phyloP scores from a whole-genome alignment of 2,888 invertebrate genomes.

The Apeira syringaria region DNA sequence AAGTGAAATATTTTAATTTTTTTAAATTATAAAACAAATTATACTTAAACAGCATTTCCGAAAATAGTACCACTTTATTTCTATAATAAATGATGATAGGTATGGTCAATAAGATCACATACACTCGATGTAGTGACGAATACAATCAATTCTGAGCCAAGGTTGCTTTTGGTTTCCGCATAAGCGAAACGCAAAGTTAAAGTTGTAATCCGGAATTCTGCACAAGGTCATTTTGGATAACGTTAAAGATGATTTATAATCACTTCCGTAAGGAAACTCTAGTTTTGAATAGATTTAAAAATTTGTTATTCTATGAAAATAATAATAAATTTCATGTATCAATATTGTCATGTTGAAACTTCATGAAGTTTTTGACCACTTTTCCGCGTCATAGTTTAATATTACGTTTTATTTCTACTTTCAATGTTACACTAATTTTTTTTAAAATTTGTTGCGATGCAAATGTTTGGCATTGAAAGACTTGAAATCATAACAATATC shows the following conservation, averaged over 20 bases:
- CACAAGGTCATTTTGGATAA: constrained; percentile 51
- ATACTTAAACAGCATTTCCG: background rate
- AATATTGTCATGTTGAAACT: too few species aligned
- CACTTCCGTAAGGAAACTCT: constrained; percentile 63
- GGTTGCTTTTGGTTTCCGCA: constrained; percentile 26
- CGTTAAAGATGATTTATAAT: constrained; percentile 67
- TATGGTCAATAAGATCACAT: constrained; percentile 16
- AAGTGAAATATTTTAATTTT: too few species aligned
- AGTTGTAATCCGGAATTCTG: constrained; percentile 63
- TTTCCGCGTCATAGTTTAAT: too few species aligned
- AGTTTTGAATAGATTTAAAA: background rate
- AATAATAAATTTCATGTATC: too few species aligned
- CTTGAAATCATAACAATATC: too few species aligned
- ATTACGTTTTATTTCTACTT: too few species aligned
- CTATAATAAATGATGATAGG: constrained; percentile 6
- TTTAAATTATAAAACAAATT: too few species aligned
- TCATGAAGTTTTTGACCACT: too few species aligned
- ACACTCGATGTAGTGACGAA: constrained; percentile 5
- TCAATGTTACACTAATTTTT: too few species aligned
- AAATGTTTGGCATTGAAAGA: too few species aligned
- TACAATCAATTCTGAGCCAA: constrained; percentile 22
- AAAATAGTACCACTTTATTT: constrained; percentile 8
- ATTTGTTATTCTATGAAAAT: too few species aligned
- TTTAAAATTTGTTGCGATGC: too few species aligned
- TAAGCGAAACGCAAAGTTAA: constrained; percentile 27